Percentiles rank a stretch among this genome's conserved stretches.
These are phyloP conservation scores for Hypomesus transpacificus DNA, from an alignment of 2,113 vertebrate genomes.

Conservation along the genomic window DNA sequence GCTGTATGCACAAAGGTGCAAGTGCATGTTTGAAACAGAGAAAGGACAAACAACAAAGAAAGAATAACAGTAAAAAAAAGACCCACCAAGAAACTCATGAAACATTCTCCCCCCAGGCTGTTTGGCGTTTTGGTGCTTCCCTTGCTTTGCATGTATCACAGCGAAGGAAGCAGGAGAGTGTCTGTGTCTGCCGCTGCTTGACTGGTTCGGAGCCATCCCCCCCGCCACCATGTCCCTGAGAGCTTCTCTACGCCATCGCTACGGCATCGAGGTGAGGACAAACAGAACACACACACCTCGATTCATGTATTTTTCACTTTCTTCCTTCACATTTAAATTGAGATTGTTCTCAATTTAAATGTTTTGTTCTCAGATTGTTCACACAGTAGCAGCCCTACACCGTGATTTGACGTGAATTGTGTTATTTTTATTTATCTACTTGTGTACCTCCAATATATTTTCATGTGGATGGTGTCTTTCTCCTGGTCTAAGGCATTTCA, in stretches of 20 bases:
- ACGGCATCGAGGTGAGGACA: constrained; percentile 54
- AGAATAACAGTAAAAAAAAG: background rate
- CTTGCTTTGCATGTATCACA: constrained; percentile 65
- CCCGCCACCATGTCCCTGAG: constrained; percentile 57
- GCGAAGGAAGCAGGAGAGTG: constrained; percentile 61
- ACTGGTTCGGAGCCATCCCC: constrained; percentile 50
- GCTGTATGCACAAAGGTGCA: background rate
- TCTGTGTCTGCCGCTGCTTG: constrained; percentile 69
- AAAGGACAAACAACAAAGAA: background rate
- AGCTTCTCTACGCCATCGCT: constrained; percentile 50
- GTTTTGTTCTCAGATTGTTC: no score
- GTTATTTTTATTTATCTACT: no score
- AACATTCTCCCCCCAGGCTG: constrained; percentile 54
- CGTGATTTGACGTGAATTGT: no score
- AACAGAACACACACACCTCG: background rate
- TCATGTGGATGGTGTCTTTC: no score
- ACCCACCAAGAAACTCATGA: background rate
- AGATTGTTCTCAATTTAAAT: no score
- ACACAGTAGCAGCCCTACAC: background rate
- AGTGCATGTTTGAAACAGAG: background rate
- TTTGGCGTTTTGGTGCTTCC: constrained; percentile 66
- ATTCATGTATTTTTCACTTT: no score
- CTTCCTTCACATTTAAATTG: background rate
- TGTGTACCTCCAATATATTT: no score
- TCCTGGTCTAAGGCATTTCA: no score